Evolutionary conservation across 2,888 invertebrate species (phyloP), one percentile per base, ranked within the genome.

Genomic region (Oscheius sp.): DNA sequence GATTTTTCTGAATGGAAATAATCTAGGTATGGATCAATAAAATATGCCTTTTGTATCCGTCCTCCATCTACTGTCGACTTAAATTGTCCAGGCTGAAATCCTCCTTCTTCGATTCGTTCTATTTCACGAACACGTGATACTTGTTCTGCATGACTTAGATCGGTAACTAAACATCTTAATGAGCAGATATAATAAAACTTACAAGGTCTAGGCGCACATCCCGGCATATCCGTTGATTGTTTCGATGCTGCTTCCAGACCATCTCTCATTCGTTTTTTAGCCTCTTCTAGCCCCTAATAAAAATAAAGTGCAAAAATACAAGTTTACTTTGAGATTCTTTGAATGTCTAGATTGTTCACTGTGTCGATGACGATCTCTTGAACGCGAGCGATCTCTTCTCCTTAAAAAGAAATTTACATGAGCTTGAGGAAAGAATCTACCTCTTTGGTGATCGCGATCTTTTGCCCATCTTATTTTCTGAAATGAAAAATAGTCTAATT

Each of bases 51-150:
- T 34, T 17, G 23, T 23, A 17, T 8, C 23, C 23, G 17, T 20
- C 48, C 64, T 34, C 33, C 34, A 20, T 50, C 64, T 3, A 29
- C 17, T 15, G 63, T 25, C 3, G 63, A 64, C 20, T 48, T 64
- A 34, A 64, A 64, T 31, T 64, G 64, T 20, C 48, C 29, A 17
- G 23, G 64, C 25, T 64, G 64, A 34, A 64, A 64, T 2, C 64
- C 64, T n/a, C 48, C 64, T 23, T 64, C 64, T 29, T 64, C 64
- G 10, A 64, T 64, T 34, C 64, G 27, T n/a, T 64, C 64, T 33
- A 64, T 64, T 48, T 64, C 64, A 8, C 64, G 29, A 33, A 50
- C 50, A 5, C 64, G 48, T 4, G 64, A 48, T 5, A 34, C 64
- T 10, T 64, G 64, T 34, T 64, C 64, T n/a, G 64, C 6, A 6